phyloP scores from a whole-genome alignment of 2,113 vertebrate species.

The Empidonax alnorum region DNA sequence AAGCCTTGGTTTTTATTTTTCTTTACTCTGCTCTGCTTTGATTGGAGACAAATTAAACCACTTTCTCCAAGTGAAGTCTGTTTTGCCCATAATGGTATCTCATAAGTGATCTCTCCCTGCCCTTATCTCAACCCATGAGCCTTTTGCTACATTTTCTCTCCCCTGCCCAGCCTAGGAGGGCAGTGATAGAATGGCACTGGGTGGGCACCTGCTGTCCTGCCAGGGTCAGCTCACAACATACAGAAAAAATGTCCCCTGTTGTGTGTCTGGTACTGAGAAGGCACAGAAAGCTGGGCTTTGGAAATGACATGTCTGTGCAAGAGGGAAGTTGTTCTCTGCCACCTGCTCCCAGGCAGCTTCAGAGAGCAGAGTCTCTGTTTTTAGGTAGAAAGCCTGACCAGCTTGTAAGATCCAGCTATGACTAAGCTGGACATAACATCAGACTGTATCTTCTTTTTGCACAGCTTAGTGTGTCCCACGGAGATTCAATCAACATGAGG shows the following conservation, averaged over 20 bases:
- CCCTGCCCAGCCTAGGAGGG: background rate
- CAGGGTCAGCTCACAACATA: background rate
- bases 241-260: background rate
- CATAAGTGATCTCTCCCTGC: background rate
- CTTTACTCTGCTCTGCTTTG: background rate
- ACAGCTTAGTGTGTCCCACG: background rate
- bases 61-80: background rate
- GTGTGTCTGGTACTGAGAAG: background rate
- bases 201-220: background rate
- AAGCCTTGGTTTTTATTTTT: background rate
- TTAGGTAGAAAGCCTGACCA: background rate
- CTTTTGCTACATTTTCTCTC: background rate
- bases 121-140: background rate
- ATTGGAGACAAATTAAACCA: background rate
- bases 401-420: background rate
- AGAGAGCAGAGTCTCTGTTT: background rate
- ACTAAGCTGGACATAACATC: background rate
- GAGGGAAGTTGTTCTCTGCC: background rate
- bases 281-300: background rate
- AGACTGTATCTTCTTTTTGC: conserved; percentile 19
- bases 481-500: background rate
- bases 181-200: background rate
- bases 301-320: background rate
- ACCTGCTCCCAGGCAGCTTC: background rate
- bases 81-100: background rate